Evolutionary conservation across 1,140 invertebrate genomes (phyloP), one percentile per base, ranked within the genome.

Genomic region (Nephotettix cincticeps): DNA sequence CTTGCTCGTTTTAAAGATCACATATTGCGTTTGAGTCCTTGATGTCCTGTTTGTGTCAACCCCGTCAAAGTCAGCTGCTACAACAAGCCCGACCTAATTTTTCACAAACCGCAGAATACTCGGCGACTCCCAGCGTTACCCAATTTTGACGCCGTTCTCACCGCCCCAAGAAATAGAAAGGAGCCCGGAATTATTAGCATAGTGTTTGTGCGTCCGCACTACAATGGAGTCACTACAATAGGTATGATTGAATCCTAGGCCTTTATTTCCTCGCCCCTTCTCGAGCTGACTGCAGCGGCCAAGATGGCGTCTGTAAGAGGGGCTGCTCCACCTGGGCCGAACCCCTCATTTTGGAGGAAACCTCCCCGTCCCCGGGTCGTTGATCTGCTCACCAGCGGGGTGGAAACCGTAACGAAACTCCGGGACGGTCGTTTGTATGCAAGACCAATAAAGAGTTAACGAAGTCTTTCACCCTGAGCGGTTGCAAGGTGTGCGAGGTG

Each of bases 171-270:
- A 36, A 36, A 36, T 4, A 14, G 32, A 36, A 36, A 36, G 32
- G 21, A 21, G 47, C 47, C 47, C 14, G 47, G 19, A 51, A 51
- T 19, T 51, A 51, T 51, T 51, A 51, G 47, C 47, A 51, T 51
- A 51, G 14, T 51, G 47, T 51, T 51, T 51, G 47, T 51, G 47
- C 21, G 14, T 17, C 47, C n/a, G 47, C 3, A 36, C 32, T 36
- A 61, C 56, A 61, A 61, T 61, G 25, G 14, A 14, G 6, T 28
- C 56, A 27, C 56, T 11, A 61, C 56, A 61, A 61, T 61, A 23
- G 56, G 56, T 14, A 28, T 61, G 56, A 61, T 61, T 61, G 56
- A 61, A 61, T 61, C 27, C 56, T 61, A 61, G 56, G 56, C 56
- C 56, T 61, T 61, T 61, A 61, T 61, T 61, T 61, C 27, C n/a